Base-by-base conservation (phyloP, 2,113 vertebrate genomes). In the Grammomys dolichurus region DNA sequence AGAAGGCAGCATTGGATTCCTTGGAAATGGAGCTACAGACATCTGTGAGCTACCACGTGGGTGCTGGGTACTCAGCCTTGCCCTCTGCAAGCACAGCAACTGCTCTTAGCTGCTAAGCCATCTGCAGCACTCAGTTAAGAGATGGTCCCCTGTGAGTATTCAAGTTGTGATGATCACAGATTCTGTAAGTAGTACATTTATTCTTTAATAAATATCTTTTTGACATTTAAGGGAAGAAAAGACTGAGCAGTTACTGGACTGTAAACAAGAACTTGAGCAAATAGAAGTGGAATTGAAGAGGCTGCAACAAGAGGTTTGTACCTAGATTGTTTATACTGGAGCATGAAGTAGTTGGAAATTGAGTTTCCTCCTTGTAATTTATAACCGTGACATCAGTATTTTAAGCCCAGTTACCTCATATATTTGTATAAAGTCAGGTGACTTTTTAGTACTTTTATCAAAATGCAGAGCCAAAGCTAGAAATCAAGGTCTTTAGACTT, bases 181-280 rank as follows among this genome's bases (percentile, higher is more conserved):
- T 94, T 96, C 94, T 56, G 3, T 75, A 94, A 85, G 36, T 22
- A 90, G 9, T 90, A 87, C 75, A 10, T n/a, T 92, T 94, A 63
- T 81, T 95, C 31, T 87, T 95, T 92, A 94, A 76, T 97, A 77
- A 91, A 58, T 67, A 72, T 85, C 56, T 89, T 97, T 97, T 94
- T 69, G 96, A 16, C 94, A 85, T 95, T 95, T 97, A 95, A 99
- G 99, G 87, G 99, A 99, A 98, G 99, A 99, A 98, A 99, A 99
- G 98, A 99, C 99, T 40, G 99, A 99, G 97, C 99, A 99, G 95
- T 98, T 99, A 76, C 95, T 99, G 98, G 99, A 99, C 98, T 99
- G 99, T 96, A 99, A 99, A 81, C 99, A 99, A 98, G 99, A 99
- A 96, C 98, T 99, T 89, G 99, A 99, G 31, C 99, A 99, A 97